A percentile compares a stretch with the other conserved stretches of the same genome.
phyloP scores from a whole-genome alignment of 2,797 vertebrate genomes.

The Myripristis jacobus region DNA sequence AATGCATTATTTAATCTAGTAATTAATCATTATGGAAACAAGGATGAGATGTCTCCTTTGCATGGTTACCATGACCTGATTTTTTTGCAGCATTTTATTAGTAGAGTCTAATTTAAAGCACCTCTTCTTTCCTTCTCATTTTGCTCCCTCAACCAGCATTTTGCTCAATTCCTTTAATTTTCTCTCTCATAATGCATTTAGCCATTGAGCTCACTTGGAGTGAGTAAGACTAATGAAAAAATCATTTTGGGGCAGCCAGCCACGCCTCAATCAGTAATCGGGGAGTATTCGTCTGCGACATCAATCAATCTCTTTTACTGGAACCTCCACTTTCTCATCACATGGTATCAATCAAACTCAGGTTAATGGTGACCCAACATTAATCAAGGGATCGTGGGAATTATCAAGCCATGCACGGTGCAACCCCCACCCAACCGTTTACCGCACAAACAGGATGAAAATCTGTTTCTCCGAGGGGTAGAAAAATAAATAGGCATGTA shows the following conservation, averaged over 20 bases:
- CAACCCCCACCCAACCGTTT: slow-evolving; percentile 15
- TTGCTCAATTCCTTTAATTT: slow-evolving; percentile 32
- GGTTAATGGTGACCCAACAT: slow-evolving; percentile 36
- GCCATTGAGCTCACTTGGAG: slow-evolving; percentile 5
- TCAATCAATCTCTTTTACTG: slow-evolving; percentile 51
- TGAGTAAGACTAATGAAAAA: slow-evolving; percentile 55
- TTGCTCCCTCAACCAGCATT: slow-evolving; percentile 2
- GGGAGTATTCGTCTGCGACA: slow-evolving; percentile 44
- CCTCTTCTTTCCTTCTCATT: slow-evolving; percentile 14
- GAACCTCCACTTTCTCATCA: slow-evolving; percentile 36
- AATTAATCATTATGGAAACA: slow-evolving; percentile 9
- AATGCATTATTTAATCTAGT: background rate
- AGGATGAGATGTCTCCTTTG: slow-evolving; percentile 6
- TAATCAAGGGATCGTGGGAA: slow-evolving; percentile 52
- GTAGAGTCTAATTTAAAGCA: slow-evolving; percentile 8
- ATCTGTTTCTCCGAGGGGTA: background rate
- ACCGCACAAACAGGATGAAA: background rate
- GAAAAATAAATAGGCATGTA: background rate
- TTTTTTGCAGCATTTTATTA: slow-evolving; percentile 27
- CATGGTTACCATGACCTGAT: background rate
- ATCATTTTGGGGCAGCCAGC: slow-evolving; percentile 46
- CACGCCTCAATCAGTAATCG: slow-evolving; percentile 60
- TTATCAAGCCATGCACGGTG: background rate
- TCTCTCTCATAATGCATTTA: slow-evolving; percentile 23
- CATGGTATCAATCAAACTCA: slow-evolving; percentile 60